These are phyloP conservation scores for Synaphobranchus kaupii DNA, from an alignment of 2,797 vertebrate species.

Conservation along the genomic window DNA sequence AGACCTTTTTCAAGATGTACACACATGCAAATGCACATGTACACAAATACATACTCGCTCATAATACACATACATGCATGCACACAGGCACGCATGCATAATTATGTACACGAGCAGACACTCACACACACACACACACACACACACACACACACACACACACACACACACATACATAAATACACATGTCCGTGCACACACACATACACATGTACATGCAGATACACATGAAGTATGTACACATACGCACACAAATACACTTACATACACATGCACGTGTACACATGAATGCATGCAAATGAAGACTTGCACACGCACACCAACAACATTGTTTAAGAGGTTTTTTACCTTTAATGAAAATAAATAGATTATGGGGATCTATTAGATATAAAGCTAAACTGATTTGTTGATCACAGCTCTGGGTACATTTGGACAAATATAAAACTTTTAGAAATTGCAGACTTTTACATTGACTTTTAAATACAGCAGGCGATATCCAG, in stretches of 20 bases:
- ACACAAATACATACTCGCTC: too few species aligned
- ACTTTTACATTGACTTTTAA: not conserved
- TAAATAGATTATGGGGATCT: not conserved
- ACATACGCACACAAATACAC: not conserved
- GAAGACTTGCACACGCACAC: too few species aligned
- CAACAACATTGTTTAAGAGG: too few species aligned
- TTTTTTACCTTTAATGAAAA: too few species aligned
- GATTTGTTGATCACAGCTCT: not conserved
- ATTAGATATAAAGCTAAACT: not conserved
- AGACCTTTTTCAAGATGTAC: not conserved
- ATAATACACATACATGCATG: too few species aligned
- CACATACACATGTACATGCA: not conserved
- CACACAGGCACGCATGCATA: not conserved
- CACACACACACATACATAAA: too few species aligned
- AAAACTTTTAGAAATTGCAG: not conserved
- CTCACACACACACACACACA: not conserved
- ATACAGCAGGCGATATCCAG: not conserved
- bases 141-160: too few species aligned
- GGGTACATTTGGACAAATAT: not conserved
- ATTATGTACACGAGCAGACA: too few species aligned
- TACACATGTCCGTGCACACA: not conserved
- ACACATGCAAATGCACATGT: not conserved
- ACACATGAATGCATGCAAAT: not conserved
- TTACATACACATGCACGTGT: not conserved
- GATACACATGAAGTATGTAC: not conserved